A percentile compares a stretch with the other conserved stretches of the same genome.
These are phyloP conservation scores for Malacoctenus gilli DNA, from an alignment of 2,797 vertebrate species.

Conservation along the genomic window DNA sequence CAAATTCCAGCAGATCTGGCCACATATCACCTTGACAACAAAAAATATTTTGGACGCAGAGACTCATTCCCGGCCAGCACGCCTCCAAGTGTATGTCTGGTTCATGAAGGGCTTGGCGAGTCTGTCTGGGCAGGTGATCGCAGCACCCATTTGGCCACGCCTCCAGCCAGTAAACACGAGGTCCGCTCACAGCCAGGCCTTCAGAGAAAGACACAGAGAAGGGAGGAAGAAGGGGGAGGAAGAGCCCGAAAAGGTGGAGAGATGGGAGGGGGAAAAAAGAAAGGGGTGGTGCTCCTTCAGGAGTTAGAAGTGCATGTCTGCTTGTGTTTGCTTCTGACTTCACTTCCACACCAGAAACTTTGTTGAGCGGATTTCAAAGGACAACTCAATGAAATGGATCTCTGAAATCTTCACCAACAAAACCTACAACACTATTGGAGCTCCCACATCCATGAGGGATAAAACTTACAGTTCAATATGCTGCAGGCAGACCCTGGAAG, in stretches of 20 bases:
- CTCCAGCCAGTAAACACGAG: slow-evolving; percentile 36
- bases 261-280: slow-evolving; percentile 56
- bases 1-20: slow-evolving; percentile 56
- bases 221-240: slow-evolving; percentile 31
- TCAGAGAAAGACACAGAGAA: slow-evolving; percentile 3
- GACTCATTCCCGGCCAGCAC: slow-evolving; percentile 50
- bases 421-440: slow-evolving; percentile 35
- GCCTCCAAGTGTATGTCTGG: slow-evolving; percentile 38
- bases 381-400: slow-evolving; percentile 27
- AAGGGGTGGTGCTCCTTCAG: slow-evolving; percentile 52
- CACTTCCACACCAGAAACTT: slow-evolving; percentile 25
- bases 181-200: slow-evolving; percentile 10
- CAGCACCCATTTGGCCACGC: slow-evolving; percentile 44
- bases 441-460: slow-evolving; percentile 31
- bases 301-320: slow-evolving; percentile 35
- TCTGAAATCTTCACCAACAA: slow-evolving; percentile 33
- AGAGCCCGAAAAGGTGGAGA: slow-evolving; percentile 61
- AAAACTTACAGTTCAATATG: slow-evolving; percentile 25
- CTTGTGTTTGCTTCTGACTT: slow-evolving; percentile 46
- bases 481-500: slow-evolving; percentile 43
- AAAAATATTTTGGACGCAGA: slow-evolving; percentile 71
- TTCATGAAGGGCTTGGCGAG: slow-evolving; percentile 46
- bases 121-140: slow-evolving; percentile 74
- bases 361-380: slow-evolving; percentile 5
- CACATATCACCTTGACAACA: slow-evolving; percentile 66